phyloP scores from a whole-genome alignment of 2,888 invertebrate species.

The Dasypogon diadema region DNA sequence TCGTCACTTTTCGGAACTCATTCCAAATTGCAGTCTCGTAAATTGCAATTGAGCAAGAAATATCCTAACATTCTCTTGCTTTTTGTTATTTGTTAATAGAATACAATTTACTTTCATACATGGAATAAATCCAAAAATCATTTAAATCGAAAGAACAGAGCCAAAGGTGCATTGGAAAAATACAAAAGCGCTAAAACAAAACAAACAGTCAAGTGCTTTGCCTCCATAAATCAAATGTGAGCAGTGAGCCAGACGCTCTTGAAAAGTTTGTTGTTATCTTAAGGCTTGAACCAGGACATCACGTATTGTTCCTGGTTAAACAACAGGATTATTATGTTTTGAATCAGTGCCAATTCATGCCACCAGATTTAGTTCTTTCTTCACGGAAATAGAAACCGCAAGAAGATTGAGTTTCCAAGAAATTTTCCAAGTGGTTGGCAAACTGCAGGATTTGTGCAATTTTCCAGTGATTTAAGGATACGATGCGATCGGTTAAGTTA shows the following conservation, averaged over 20 bases:
- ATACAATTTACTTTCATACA: no score
- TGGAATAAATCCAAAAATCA: no score
- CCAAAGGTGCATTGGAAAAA: no score
- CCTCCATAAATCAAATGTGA: conserved; percentile 36
- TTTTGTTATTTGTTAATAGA: no score
- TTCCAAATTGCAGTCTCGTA: no score
- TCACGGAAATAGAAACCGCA: conserved; percentile 40
- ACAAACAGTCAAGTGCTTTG: no score
- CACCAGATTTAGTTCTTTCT: conserved; percentile 44
- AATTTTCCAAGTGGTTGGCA: conserved; percentile 55
- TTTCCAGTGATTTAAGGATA: conserved; percentile 54
- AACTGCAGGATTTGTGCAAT: conserved; percentile 54
- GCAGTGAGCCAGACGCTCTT: conserved; percentile 40
- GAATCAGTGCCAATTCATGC: conserved; percentile 59
- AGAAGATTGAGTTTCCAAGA: conserved; percentile 41
- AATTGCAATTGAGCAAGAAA: no score
- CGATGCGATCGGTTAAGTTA: conserved; percentile 41
- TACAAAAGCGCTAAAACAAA: no score
- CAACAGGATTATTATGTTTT: conserved; percentile 60
- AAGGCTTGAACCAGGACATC: conserved; percentile 35
- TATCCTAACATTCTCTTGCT: no score
- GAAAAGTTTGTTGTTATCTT: conserved; percentile 41
- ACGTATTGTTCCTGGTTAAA: conserved; percentile 55
- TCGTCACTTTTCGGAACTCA: no score
- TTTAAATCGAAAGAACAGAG: no score